Percentiles rank a stretch among this genome's conserved stretches.
These are phyloP conservation scores for Steinernema feltiae DNA, from an alignment of 1,140 invertebrate genomes.

Conservation along the genomic window DNA sequence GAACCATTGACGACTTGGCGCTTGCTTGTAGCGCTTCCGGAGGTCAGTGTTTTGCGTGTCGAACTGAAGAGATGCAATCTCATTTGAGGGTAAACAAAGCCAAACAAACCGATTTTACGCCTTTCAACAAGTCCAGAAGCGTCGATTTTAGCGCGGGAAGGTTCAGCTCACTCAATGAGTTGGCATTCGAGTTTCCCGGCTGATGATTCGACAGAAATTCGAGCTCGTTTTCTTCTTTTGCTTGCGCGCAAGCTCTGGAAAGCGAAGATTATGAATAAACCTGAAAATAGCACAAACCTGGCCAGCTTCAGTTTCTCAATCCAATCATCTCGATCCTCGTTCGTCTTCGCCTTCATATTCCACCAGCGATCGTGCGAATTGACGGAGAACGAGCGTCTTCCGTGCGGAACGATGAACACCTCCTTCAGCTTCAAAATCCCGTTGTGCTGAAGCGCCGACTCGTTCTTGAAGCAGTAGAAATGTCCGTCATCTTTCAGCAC, in stretches of 20 bases:
- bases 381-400: not conserved
- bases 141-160: not conserved
- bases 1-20: not conserved
- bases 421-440: not conserved
- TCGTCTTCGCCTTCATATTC: not conserved
- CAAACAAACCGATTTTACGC: not conserved
- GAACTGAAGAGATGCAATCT: not conserved
- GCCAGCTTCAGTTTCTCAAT: not conserved
- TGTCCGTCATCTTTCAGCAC: not conserved
- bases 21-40: not conserved
- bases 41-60: not conserved
- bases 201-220: not conserved
- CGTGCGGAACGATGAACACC: not conserved
- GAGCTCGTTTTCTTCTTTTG: not conserved
- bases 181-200: not conserved
- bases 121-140: not conserved
- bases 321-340: not conserved
- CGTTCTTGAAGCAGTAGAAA: not conserved
- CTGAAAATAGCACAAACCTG: too few species aligned
- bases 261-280: too few species aligned
- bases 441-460: not conserved
- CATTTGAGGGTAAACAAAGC: not conserved
- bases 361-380: not conserved
- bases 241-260: not conserved
- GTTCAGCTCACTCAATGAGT: not conserved